Percentiles rank a stretch among this genome's conserved stretches.
Conservation (phyloP, 1,140 invertebrate species). For the Neotoxoptera formosana region DNA sequence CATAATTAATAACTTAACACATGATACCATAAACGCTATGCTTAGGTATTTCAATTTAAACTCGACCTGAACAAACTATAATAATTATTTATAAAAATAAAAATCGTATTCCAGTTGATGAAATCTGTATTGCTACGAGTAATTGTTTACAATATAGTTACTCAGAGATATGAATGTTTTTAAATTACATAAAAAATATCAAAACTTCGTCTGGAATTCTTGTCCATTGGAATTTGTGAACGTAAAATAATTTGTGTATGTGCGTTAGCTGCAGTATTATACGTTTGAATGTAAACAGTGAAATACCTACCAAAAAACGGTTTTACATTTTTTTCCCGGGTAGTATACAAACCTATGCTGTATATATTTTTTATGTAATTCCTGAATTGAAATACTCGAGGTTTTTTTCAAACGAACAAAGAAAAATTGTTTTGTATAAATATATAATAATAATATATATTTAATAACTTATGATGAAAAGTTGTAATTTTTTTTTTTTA, state of each 20-base stretch:
- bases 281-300: background rate
- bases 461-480: background rate
- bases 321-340: background rate
- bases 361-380: background rate
- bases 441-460: conserved; percentile 8
- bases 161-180: background rate
- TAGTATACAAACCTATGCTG: background rate
- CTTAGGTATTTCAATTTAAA: background rate
- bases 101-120: background rate
- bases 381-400: conserved; percentile 31
- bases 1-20: background rate
- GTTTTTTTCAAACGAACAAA: background rate
- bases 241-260: background rate
- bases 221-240: background rate
- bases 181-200: background rate
- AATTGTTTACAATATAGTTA: background rate
- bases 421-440: background rate
- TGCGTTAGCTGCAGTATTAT: background rate
- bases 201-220: background rate
- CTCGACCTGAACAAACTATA: background rate
- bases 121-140: background rate
- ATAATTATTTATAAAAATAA: background rate
- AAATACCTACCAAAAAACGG: conserved; percentile 47
- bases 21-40: background rate
- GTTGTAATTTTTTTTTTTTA: conserved; percentile 14